Conservation (phyloP, 1,140 invertebrate genomes). For the Eurosta solidaginis region DNA sequence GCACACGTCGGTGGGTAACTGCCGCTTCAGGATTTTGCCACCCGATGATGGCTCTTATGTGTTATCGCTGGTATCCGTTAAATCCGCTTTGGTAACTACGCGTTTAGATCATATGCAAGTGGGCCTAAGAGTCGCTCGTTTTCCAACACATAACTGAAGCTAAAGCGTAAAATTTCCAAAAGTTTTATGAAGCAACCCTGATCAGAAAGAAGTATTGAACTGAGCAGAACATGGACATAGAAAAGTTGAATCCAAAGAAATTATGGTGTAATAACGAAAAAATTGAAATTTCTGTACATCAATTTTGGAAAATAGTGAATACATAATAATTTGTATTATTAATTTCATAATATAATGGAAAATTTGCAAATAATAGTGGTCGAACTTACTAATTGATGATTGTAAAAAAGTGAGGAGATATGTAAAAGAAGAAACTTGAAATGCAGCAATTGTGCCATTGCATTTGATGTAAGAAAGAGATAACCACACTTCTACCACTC, state of each 20-base stretch:
- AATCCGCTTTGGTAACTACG: too few species aligned
- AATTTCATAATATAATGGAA: background rate
- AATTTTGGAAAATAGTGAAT: background rate
- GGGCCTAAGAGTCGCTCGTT: background rate
- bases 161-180: background rate
- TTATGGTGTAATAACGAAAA: background rate
- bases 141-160: background rate
- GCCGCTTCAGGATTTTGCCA: too few species aligned
- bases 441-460: conserved; percentile 17
- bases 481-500: background rate
- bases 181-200: background rate
- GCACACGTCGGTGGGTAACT: too few species aligned
- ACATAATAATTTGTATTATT: background rate
- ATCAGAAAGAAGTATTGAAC: conserved; percentile 21
- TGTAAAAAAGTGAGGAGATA: conserved; percentile 18
- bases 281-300: background rate
- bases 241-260: background rate
- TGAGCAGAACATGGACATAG: background rate
- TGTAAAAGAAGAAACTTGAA: conserved; percentile 3
- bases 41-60: too few species aligned
- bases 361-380: background rate
- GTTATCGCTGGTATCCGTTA: too few species aligned
- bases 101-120: too few species aligned
- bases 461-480: conserved; percentile 9
- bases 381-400: background rate